Conservation (phyloP, 2,888 invertebrate species). For the Phasia obesa region DNA sequence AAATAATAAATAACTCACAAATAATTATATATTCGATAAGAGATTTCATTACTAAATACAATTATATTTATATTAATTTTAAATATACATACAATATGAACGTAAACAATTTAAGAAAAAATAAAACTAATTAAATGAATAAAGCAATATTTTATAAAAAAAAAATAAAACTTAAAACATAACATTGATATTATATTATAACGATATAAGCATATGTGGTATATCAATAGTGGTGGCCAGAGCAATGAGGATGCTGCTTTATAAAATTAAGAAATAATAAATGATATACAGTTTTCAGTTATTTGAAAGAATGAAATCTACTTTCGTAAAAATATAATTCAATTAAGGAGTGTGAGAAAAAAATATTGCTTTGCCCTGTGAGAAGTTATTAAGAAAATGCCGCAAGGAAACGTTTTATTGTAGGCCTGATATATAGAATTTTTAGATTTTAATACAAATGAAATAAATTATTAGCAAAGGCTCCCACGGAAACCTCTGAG, state of each 20-base stretch:
- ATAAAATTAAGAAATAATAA: no score
- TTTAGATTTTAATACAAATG: no score
- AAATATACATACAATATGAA: conserved; percentile 25
- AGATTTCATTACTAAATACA: conserved; percentile 31
- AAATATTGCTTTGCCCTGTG: no score
- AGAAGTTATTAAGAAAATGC: no score
- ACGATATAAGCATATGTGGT: not conserved
- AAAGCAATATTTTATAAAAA: conserved; percentile 61
- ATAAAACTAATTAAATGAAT: conserved; percentile 8
- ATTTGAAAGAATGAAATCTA: no score
- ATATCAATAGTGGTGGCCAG: not conserved
- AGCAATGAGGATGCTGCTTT: not conserved
- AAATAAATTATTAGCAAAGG: no score
- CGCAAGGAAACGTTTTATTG: no score
- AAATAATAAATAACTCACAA: conserved; percentile 11
- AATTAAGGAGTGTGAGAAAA: no score
- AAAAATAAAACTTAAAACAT: conserved; percentile 4
- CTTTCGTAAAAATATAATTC: no score
- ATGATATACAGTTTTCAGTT: no score
- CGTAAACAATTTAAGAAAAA: not conserved
- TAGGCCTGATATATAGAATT: no score
- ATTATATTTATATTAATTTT: conserved; percentile 41
- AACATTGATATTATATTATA: conserved; percentile 5
- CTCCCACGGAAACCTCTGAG: no score
- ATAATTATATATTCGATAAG: conserved; percentile 30